Conservation (phyloP, 2,797 vertebrate species). For the Cuculus canorus region DNA sequence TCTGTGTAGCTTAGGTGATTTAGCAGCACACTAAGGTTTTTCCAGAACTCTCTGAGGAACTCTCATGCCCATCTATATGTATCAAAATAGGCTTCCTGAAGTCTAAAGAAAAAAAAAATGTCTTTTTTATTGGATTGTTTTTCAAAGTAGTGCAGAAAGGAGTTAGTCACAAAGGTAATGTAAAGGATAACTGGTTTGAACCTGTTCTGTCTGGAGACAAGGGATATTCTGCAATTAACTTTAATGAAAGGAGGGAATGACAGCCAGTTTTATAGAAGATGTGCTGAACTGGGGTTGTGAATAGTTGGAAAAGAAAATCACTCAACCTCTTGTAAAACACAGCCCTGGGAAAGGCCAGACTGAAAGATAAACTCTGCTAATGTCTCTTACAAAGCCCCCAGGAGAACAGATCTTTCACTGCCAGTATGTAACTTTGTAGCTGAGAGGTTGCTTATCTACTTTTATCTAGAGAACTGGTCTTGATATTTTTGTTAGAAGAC, state of each 20-base stretch:
- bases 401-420: not conserved
- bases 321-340: not conserved
- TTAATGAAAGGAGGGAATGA: not conserved
- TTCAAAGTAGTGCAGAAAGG: not conserved
- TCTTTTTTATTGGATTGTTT: not conserved
- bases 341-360: not conserved
- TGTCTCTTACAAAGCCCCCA: not conserved
- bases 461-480: not conserved
- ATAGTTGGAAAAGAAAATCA: not conserved
- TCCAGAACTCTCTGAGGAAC: not conserved
- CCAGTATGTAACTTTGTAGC: not conserved
- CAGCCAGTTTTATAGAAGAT: not conserved
- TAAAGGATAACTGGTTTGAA: not conserved
- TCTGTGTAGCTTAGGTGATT: not conserved
- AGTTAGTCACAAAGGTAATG: not conserved
- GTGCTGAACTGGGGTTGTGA: not conserved
- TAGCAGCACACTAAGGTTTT: not conserved
- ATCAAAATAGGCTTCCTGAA: conserved; percentile 6
- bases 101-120: not conserved
- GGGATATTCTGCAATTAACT: not conserved
- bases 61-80: not conserved
- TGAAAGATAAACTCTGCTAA: not conserved
- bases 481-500: not conserved
- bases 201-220: not conserved
- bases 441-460: not conserved